Evolutionary conservation across 2,888 invertebrate genomes (phyloP).

Genomic region (Ormyrus rosae): DNA sequence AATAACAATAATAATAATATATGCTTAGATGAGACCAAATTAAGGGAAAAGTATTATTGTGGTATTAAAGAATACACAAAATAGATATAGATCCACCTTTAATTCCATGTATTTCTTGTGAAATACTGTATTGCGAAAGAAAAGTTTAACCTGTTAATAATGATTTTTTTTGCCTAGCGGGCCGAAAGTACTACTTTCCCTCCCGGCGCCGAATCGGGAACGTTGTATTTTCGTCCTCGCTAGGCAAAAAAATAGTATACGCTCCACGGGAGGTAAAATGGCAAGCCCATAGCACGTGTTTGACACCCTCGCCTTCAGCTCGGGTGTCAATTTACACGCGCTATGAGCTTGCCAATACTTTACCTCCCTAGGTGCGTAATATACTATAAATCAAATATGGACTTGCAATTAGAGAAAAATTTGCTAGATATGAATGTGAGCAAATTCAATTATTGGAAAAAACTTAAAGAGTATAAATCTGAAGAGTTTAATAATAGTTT

Average conservation of each 20-base stretch:
- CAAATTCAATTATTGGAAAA: neutral
- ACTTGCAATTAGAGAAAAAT: neutral
- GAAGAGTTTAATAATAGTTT: neutral
- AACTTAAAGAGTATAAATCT: neutral
- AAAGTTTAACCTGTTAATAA: neutral
- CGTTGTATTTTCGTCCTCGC: too few relatives aligned
- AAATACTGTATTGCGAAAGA: neutral
- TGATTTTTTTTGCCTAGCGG: too few relatives aligned
- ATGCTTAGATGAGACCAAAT: slow-evolving; percentile 1
- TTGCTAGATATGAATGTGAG: neutral
- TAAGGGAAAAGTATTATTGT: neutral
- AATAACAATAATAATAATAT: neutral
- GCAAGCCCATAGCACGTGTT: too few relatives aligned
- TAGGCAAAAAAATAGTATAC: too few relatives aligned
- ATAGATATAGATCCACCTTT: neutral
- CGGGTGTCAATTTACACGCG: too few relatives aligned
- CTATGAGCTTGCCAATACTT: too few relatives aligned
- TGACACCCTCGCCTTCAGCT: too few relatives aligned
- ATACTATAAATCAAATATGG: neutral
- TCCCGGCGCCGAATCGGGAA: too few relatives aligned
- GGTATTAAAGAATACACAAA: slow-evolving; percentile 50
- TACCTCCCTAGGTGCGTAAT: too few relatives aligned
- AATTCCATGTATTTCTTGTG: slow-evolving; percentile 5
- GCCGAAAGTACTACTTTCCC: too few relatives aligned
- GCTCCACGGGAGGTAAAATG: too few relatives aligned